phyloP scores from a whole-genome alignment of 2,113 vertebrate genomes.

The Delphinapterus leucas region DNA sequence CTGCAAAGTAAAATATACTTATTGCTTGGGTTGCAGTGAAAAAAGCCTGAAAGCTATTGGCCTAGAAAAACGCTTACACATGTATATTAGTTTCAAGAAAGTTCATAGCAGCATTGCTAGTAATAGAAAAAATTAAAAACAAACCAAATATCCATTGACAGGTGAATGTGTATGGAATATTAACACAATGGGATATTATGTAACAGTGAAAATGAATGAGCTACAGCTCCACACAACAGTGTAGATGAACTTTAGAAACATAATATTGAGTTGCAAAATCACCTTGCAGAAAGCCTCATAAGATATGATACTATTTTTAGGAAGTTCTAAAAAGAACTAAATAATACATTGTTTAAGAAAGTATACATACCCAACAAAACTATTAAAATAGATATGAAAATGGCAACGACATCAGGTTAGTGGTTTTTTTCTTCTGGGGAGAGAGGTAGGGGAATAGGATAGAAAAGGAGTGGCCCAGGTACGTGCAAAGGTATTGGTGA shows the following conservation, averaged over 20 bases:
- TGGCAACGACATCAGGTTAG: not conserved
- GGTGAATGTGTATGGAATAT: not conserved
- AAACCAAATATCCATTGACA: not conserved
- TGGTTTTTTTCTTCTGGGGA: not conserved
- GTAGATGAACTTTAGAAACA: not conserved
- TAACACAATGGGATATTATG: not conserved
- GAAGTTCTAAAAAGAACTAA: not conserved
- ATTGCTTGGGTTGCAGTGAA: not conserved
- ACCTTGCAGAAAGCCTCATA: not conserved
- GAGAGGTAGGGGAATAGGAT: not conserved
- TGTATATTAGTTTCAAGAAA: not conserved
- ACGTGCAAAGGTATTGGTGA: not conserved
- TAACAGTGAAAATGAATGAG: not conserved
- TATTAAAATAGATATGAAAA: not conserved
- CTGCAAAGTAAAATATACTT: not conserved
- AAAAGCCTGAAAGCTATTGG: not conserved
- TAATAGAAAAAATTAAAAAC: not conserved
- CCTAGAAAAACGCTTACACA: not conserved
- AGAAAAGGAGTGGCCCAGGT: not conserved
- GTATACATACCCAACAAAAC: not conserved
- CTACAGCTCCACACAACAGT: not conserved
- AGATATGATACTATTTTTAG: not conserved
- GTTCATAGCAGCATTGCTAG: not conserved
- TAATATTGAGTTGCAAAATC: not conserved
- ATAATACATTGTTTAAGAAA: not conserved